Conservation (phyloP, 2,113 vertebrate species). For the Rhipidura dahli region DNA sequence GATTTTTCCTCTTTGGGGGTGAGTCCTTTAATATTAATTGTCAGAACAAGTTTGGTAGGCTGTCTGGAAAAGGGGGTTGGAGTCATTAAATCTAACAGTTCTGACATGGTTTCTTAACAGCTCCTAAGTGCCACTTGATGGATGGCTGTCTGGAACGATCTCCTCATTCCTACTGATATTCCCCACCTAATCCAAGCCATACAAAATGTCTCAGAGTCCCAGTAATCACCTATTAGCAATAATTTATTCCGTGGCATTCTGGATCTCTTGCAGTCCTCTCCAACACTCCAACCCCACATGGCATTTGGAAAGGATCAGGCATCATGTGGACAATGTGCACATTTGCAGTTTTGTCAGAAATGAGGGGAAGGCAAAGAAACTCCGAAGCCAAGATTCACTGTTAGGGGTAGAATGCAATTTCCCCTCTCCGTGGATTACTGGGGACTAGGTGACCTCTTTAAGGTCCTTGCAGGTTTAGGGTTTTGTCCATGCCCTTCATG, state of each 20-base stretch:
- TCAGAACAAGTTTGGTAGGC: neutral
- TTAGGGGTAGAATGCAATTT: neutral
- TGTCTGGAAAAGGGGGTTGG: neutral
- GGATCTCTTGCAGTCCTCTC: neutral
- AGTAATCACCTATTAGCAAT: neutral
- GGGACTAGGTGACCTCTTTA: neutral
- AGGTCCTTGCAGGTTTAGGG: neutral
- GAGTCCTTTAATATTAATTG: neutral
- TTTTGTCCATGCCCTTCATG: neutral
- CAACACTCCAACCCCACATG: neutral
- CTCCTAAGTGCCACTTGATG: neutral
- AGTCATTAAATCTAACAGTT: neutral
- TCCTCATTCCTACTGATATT: neutral
- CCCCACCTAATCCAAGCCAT: neutral
- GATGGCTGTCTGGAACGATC: neutral
- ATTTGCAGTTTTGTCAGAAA: neutral
- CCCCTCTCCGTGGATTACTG: neutral
- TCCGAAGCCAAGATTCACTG: neutral
- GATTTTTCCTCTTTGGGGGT: accelerated
- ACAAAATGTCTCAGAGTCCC: neutral
- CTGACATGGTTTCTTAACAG: neutral
- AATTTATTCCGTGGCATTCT: neutral
- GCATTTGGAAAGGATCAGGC: neutral
- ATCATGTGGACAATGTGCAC: neutral
- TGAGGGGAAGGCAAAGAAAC: neutral